Percentiles rank a stretch among this genome's conserved stretches.
Evolutionary conservation across 2,888 invertebrate species (phyloP).

Genomic region (Pyrgus malvae): DNA sequence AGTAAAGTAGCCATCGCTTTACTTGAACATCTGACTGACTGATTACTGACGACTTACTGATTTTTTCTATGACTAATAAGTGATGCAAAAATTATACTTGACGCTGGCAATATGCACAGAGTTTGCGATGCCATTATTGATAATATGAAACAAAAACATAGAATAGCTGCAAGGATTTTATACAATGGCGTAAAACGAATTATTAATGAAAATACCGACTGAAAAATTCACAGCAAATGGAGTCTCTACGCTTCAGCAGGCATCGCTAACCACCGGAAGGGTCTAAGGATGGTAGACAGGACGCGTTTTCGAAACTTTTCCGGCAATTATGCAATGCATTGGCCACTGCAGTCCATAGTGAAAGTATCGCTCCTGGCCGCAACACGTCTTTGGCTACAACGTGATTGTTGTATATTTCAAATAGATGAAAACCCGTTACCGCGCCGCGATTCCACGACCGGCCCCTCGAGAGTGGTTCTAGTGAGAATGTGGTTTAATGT

Average conservation of each 20-base stretch:
- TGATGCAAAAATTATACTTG: too few species aligned
- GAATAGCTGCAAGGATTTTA: not conserved
- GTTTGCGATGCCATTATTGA: too few species aligned
- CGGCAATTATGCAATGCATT: constrained; percentile 51
- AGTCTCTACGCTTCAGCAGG: not conserved
- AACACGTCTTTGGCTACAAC: constrained; percentile 36
- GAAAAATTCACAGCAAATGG: not conserved
- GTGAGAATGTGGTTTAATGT: constrained; percentile 61
- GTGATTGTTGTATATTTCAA: constrained; percentile 38
- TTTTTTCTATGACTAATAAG: too few species aligned
- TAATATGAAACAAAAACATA: too few species aligned
- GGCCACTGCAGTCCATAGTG: constrained; percentile 45
- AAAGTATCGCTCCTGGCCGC: constrained; percentile 46
- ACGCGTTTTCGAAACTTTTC: constrained; percentile 64
- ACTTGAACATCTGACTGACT: too few species aligned
- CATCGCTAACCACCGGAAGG: constrained; percentile 28
- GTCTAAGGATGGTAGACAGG: constrained; percentile 53
- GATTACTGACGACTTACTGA: too few species aligned
- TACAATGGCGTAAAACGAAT: not conserved
- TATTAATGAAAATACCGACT: too few species aligned
- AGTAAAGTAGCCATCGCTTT: too few species aligned
- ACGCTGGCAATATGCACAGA: too few species aligned
- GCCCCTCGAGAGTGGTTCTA: constrained; percentile 16
- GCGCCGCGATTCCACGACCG: constrained; percentile 33
- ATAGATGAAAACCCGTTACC: constrained; percentile 30